These are phyloP conservation scores for Procambarus virginalis DNA, from an alignment of 1,140 invertebrate genomes.

Conservation along the genomic window DNA sequence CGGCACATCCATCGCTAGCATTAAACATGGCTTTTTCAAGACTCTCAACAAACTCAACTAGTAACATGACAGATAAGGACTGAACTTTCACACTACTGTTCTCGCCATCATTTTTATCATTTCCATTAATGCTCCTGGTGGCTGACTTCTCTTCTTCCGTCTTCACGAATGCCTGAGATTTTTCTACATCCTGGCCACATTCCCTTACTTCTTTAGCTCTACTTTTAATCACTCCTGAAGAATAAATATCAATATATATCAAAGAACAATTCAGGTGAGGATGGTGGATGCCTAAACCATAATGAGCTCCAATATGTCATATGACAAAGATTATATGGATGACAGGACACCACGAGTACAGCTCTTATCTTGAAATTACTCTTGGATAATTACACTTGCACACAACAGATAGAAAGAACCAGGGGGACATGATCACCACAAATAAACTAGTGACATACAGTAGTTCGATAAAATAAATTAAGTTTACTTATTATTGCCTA, in stretches of 20 bases:
- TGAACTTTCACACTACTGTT: constrained; percentile 23
- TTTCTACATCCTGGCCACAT: constrained; percentile 77
- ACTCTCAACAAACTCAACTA: constrained; percentile 93
- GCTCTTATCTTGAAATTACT: too few species aligned
- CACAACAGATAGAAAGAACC: too few species aligned
- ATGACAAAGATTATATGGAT: too few species aligned
- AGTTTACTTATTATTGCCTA: too few species aligned
- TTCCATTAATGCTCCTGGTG: constrained; percentile 59
- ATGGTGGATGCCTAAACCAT: too few species aligned
- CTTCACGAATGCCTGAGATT: constrained; percentile 79
- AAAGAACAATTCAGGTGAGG: not conserved
- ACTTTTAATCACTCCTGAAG: constrained; percentile 80
- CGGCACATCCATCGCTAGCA: constrained; percentile 91
- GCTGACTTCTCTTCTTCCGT: constrained; percentile 74
- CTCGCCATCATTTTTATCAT: not conserved
- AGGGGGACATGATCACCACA: too few species aligned
- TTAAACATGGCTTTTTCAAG: constrained; percentile 95
- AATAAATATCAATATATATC: constrained; percentile 45
- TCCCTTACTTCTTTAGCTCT: constrained; percentile 78
- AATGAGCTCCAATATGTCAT: too few species aligned
- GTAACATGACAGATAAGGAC: constrained; percentile 74
- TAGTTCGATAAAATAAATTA: too few species aligned
- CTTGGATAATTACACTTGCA: too few species aligned
- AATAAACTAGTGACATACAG: too few species aligned
- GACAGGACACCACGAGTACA: too few species aligned